These are phyloP conservation scores for Acanthornis magna DNA, from an alignment of 2,797 vertebrate species.

Conservation along the genomic window DNA sequence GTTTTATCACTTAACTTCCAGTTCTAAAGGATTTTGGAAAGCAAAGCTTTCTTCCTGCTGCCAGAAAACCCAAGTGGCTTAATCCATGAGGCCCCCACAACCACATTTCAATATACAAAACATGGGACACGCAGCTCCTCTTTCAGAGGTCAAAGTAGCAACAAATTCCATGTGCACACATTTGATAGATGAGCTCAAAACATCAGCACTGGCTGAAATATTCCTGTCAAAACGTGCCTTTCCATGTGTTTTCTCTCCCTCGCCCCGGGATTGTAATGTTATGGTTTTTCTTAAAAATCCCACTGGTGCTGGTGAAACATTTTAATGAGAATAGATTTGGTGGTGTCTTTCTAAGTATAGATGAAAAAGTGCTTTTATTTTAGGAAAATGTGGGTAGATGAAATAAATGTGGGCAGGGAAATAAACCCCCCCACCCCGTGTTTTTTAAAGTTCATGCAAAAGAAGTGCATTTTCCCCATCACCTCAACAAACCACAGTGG, in stretches of 20 bases:
- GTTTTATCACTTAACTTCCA: neutral
- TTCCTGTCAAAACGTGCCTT: neutral
- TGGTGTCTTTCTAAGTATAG: neutral
- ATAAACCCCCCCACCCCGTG: neutral
- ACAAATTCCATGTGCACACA: accelerated
- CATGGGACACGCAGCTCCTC: accelerated
- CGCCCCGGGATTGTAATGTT: neutral
- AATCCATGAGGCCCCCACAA: accelerated
- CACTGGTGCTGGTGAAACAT: neutral
- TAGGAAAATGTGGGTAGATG: neutral
- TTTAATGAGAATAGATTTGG: neutral
- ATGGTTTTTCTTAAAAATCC: neutral
- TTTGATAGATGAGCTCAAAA: neutral
- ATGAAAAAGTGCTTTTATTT: neutral
- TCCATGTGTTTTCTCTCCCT: neutral
- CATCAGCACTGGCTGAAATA: neutral
- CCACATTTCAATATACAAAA: accelerated
- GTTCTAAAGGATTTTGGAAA: neutral
- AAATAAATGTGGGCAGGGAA: neutral
- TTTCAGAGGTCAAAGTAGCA: neutral
- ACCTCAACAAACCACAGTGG: neutral
- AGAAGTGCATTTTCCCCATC: neutral
- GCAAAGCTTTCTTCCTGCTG: neutral
- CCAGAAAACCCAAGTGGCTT: neutral
- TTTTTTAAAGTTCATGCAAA: neutral